phyloP scores from a whole-genome alignment of 2,888 invertebrate species.

The Ennomos quercinarius region DNA sequence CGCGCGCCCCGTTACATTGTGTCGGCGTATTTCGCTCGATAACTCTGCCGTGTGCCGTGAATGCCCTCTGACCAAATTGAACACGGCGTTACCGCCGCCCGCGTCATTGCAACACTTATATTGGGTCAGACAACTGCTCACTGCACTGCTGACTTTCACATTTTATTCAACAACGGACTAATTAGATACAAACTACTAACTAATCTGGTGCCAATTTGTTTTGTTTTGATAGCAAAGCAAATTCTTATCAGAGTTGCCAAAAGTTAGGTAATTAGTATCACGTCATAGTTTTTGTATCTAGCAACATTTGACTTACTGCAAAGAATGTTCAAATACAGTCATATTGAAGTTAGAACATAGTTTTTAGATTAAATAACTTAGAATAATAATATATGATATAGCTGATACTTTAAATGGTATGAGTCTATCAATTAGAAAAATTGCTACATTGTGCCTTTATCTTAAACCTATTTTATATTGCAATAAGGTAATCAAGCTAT shows the following conservation, averaged over 20 bases:
- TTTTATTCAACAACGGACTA: conserved; percentile 36
- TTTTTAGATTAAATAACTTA: no score
- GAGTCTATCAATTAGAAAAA: no score
- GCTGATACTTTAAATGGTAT: background rate
- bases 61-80: conserved; percentile 53
- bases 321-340: conserved; percentile 1
- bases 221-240: conserved; percentile 39
- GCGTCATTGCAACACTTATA: conserved; percentile 58
- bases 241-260: conserved; percentile 61
- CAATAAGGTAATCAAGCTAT: no score
- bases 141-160: conserved; percentile 68
- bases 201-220: conserved; percentile 42
- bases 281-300: conserved; percentile 39
- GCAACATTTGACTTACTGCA: conserved; percentile 50
- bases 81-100: conserved; percentile 34
- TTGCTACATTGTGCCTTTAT: no score
- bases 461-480: no score
- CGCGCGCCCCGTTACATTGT: conserved; percentile 54
- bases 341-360: background rate
- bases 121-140: conserved; percentile 55
- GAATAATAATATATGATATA: conserved; percentile 1
- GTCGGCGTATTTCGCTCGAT: conserved; percentile 52
- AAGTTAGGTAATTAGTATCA: conserved; percentile 30
- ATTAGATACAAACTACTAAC: conserved; percentile 37
- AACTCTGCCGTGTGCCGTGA: conserved; percentile 55